Evolutionary conservation across 2,888 invertebrate species (phyloP), one percentile per base, ranked within the genome.

Genomic region (Clunio marinus): DNA sequence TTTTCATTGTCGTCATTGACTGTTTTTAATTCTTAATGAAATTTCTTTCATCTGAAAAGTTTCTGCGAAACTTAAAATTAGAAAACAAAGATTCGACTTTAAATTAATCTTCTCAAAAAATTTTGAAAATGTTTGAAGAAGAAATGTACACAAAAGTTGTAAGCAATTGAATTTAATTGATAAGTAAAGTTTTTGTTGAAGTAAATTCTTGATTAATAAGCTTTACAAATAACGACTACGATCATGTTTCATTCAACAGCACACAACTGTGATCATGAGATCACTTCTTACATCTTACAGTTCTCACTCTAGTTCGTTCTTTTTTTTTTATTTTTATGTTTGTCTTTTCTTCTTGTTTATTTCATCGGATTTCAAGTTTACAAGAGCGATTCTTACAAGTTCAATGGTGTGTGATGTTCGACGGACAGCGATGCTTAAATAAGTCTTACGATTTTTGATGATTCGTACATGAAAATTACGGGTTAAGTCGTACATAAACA

Each of bases 391-490:
- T 32, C 32, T 32, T 32, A 32, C 41, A 41, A 41, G 41, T 41
- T 41, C 41, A 41, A 41, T 41, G 41, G 41, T 41, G 41, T 41
- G 41, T 41, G 41, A 41, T 41, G 41, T 15, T 41, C 41, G 2
- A 15, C 10, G 10, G 10, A 10, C 41, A 2, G 41, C 41, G 41
- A 15, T 41, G 41, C 41, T 41, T 41, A n/a, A n/a, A n/a, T n/a
- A n/a, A n/a, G n/a, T n/a, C n/a, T 41, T 41, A 41, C 41, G 10
- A 41, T 41, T 41, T 41, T 15, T 41, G 41, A 41, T 41, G 15
- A n/a, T 41, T 41, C 41, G 41, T 41, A 41, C 41, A 41, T n/a
- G 41, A 41, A 41, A 41, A 41, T 41, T 41, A 41, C 41, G 10
- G 41, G 15, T 15, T 41, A 41, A 41, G 41, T 41, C 41, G 15